These are phyloP conservation scores for Alloplasta piceator DNA, from an alignment of 2,888 invertebrate genomes.

Conservation along the genomic window DNA sequence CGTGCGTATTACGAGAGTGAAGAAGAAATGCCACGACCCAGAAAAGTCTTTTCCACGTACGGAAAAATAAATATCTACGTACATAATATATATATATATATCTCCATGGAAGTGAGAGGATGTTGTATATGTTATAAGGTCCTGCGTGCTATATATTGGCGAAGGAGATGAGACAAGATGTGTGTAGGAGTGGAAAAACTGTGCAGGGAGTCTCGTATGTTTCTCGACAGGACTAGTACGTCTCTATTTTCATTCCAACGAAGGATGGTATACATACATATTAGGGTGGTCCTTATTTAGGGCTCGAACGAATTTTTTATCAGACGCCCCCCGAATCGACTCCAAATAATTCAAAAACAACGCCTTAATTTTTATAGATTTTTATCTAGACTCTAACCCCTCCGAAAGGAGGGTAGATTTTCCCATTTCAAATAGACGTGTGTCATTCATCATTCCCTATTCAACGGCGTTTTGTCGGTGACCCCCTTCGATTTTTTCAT, in stretches of 20 bases:
- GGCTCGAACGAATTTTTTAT: too few species aligned
- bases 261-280: slow-evolving; percentile 7
- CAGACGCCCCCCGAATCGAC: too few species aligned
- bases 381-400: too few species aligned
- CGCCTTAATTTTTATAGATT: too few species aligned
- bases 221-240: slow-evolving; percentile 55
- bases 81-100: slow-evolving; percentile 4
- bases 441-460: too few species aligned
- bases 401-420: too few species aligned
- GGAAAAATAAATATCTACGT: slow-evolving; percentile 36
- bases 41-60: slow-evolving; percentile 50
- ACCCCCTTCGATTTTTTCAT: too few species aligned
- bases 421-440: too few species aligned
- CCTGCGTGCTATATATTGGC: neutral
- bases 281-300: neutral
- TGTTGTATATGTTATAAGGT: too few species aligned
- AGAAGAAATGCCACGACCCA: slow-evolving; percentile 1
- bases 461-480: too few species aligned
- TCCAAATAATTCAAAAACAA: too few species aligned
- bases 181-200: slow-evolving; percentile 20
- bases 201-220: slow-evolving; percentile 46
- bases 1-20: slow-evolving; percentile 42
- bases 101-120: neutral
- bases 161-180: slow-evolving; percentile 3
- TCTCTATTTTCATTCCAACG: slow-evolving; percentile 58